Evolutionary conservation across 30 jellyfish, hydroid and myxozoan genomes (phyloP).

Genomic region (Hydractinia symbiolongicarpus): DNA sequence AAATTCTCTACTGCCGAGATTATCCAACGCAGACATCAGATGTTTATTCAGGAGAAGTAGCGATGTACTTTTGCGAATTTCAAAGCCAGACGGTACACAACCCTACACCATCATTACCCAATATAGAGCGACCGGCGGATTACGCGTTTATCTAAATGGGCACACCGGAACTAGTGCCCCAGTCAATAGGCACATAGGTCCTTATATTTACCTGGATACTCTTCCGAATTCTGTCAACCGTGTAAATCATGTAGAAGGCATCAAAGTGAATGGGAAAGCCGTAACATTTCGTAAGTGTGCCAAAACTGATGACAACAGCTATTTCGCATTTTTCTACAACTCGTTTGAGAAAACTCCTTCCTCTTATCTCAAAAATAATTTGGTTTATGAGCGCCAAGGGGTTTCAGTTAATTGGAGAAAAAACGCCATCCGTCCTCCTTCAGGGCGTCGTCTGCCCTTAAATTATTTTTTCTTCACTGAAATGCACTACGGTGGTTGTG

Average conservation of each 20-base stretch:
- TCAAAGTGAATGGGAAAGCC: background rate
- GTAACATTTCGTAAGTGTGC: background rate
- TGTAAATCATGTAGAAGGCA: background rate
- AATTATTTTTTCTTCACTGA: too few relatives aligned
- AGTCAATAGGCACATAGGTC: constrained; percentile 9
- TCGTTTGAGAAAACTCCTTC: too few relatives aligned
- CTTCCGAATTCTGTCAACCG: constrained; percentile 11
- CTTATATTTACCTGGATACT: constrained; percentile 35
- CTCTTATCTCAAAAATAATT: too few relatives aligned
- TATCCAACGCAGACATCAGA: constrained; percentile 24
- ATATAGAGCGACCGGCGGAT: constrained; percentile 23
- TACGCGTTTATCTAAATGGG: constrained; percentile 27
- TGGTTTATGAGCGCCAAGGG: too few relatives aligned
- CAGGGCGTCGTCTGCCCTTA: too few relatives aligned
- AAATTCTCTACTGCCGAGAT: constrained; percentile 3
- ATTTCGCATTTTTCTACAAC: too few relatives aligned
- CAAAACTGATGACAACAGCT: background rate
- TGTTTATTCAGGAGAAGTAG: constrained; percentile 16
- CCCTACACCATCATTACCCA: constrained; percentile 43
- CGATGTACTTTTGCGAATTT: constrained; percentile 40
- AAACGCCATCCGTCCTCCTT: too few relatives aligned
- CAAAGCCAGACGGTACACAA: constrained; percentile 39
- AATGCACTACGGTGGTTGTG: too few relatives aligned
- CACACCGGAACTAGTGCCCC: constrained; percentile 26
- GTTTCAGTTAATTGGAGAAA: too few relatives aligned